Conservation (phyloP, 2,113 vertebrate species). For the Anseranas semipalmata region DNA sequence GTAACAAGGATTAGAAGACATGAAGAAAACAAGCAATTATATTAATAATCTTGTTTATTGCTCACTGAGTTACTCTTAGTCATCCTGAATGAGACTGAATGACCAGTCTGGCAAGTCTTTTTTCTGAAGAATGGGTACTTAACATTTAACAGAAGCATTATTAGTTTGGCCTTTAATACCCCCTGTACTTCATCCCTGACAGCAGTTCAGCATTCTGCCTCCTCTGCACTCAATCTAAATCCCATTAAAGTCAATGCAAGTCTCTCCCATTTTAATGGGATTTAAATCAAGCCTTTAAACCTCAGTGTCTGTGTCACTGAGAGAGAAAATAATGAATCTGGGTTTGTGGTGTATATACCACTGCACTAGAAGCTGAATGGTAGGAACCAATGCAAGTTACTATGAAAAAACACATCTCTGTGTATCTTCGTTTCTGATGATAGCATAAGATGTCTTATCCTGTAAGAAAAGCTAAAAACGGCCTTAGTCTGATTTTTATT, state of each 20-base stretch:
- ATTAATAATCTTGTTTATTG: constrained; percentile 27
- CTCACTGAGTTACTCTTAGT: neutral
- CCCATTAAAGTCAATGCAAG: constrained; percentile 50
- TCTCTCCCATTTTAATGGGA: constrained; percentile 43
- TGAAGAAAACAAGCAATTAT: neutral
- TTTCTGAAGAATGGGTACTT: constrained; percentile 19
- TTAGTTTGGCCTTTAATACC: constrained; percentile 56
- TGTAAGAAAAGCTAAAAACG: neutral
- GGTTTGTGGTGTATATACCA: neutral
- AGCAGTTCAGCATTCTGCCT: constrained; percentile 4
- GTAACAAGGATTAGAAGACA: neutral
- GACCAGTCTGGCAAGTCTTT: constrained; percentile 1
- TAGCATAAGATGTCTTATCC: neutral
- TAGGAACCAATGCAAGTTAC: neutral
- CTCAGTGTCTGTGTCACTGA: neutral
- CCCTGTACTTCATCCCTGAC: constrained; percentile 21
- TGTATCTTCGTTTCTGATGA: neutral
- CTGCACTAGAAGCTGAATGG: neutral
- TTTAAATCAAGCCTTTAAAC: constrained; percentile 58
- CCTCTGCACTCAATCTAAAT: constrained; percentile 42
- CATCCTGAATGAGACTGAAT: constrained; percentile 12
- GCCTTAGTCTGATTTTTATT: neutral
- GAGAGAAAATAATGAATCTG: neutral
- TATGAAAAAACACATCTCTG: neutral
- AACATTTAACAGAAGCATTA: constrained; percentile 54